Evolutionary conservation across 2,113 vertebrate species (phyloP).

Genomic region (Protomyctophum bolini): DNA sequence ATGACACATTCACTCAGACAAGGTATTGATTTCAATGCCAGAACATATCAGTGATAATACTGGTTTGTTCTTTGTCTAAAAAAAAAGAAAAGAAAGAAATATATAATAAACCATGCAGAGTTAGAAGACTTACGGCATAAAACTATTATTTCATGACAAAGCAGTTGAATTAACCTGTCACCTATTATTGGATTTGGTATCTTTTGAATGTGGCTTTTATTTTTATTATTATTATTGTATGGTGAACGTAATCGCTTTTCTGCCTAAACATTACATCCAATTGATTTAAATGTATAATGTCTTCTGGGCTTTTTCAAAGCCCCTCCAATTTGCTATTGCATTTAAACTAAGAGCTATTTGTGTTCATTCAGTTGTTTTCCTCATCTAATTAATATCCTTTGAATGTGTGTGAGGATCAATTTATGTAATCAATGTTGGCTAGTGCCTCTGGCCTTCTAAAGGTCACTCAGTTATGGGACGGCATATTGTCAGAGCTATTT

Average conservation of each 20-base stretch:
- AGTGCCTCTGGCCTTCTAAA: constrained; percentile 78
- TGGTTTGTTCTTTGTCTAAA: constrained; percentile 36
- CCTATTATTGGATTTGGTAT: not conserved
- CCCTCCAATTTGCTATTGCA: constrained; percentile 61
- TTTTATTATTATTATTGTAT: not conserved
- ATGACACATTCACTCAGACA: constrained; percentile 60
- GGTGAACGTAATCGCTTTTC: not conserved
- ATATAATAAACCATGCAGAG: not conserved
- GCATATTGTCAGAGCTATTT: constrained; percentile 74
- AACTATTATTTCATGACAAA: not conserved
- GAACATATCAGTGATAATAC: constrained; percentile 37
- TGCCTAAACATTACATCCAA: constrained; percentile 8
- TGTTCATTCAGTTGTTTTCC: constrained; percentile 79
- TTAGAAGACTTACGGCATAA: not conserved
- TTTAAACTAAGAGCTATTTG: constrained; percentile 76
- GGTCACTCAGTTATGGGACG: constrained; percentile 79
- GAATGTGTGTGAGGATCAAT: constrained; percentile 79
- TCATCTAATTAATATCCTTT: constrained; percentile 81
- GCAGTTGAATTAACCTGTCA: not conserved
- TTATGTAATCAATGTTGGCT: constrained; percentile 80
- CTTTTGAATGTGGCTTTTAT: not conserved
- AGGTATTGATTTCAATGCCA: constrained; percentile 56
- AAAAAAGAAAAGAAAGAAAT: not conserved
- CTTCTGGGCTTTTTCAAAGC: constrained; percentile 35
- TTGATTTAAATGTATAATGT: constrained; percentile 13